These are phyloP conservation scores for Alethe diademata DNA, from an alignment of 2,113 vertebrate genomes.

Conservation along the genomic window DNA sequence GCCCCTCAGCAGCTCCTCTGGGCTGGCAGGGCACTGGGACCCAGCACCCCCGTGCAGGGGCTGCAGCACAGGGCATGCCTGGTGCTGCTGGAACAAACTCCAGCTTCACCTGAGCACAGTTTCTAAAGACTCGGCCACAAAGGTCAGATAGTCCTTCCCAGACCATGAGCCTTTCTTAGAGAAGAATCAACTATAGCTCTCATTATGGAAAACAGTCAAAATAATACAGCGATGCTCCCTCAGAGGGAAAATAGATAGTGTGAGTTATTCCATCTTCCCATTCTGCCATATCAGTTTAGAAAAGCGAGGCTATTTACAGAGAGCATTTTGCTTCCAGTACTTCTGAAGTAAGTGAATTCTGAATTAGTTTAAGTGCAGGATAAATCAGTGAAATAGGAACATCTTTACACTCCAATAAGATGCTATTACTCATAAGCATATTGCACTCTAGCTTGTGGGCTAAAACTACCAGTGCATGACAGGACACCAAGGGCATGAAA, in stretches of 20 bases:
- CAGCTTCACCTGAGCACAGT: background rate
- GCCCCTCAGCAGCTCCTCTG: background rate
- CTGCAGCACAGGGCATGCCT: background rate
- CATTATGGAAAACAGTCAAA: background rate
- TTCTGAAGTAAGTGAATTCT: slow-evolving; percentile 70
- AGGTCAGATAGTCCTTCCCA: slow-evolving; percentile 22
- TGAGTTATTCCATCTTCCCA: slow-evolving; percentile 38
- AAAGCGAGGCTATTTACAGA: slow-evolving; percentile 59
- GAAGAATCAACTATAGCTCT: background rate
- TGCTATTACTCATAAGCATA: slow-evolving; percentile 71
- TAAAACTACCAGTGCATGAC: slow-evolving; percentile 61
- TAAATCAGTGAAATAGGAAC: slow-evolving; percentile 73
- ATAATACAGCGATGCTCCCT: background rate
- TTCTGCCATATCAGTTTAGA: slow-evolving; percentile 32
- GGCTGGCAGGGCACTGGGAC: background rate
- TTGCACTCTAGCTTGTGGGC: slow-evolving; percentile 62
- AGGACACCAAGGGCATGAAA: slow-evolving; percentile 58
- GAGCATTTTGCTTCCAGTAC: slow-evolving; percentile 46
- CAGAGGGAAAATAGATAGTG: slow-evolving; percentile 15
- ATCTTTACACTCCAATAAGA: slow-evolving; percentile 77
- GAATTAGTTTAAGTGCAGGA: slow-evolving; percentile 75
- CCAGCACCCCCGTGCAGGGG: background rate
- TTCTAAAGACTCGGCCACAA: background rate
- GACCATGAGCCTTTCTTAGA: background rate
- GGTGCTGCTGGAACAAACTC: background rate